Base-by-base conservation (phyloP, 2,113 vertebrate species). In the Larimichthys polyactis region DNA sequence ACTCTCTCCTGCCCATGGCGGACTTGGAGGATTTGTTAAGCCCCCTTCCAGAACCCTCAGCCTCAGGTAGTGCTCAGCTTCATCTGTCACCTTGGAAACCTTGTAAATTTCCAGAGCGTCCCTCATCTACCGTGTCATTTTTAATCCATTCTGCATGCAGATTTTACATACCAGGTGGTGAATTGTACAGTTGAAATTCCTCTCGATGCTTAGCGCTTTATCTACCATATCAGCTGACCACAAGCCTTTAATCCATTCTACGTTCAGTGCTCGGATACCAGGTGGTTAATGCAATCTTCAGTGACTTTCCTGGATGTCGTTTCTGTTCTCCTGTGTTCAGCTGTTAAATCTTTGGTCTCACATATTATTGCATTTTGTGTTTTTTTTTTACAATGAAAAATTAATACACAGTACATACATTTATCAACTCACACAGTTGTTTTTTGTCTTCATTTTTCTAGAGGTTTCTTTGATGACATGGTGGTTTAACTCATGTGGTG, bases 401-500 rank as follows among this genome's bases (percentile, higher is more conserved):
- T 55, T 4, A 75, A 55, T 44, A 82, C 27, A 12, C 20, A 19
- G 7, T 32, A 63, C 66, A 12, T 46, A n/a, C 14, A 52, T 59
- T 43, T 40, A 46, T 1, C 20, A 19, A 43, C 71, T 55, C 58
- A 40, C 19, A 22, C 20, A 60, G 24, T 14, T 14, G 55, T 11
- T 43, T 14, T 49, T 1, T 44, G 6, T 70, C 43, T 81, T n/a
- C 3, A 6, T 71, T 66, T 78, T 51, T 76, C 24, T 74, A 96
- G 96, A 96, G 4, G 91, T 91, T 29, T 93, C 95, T 73, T 90
- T 92, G 72, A 93, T 94, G 86, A 87, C 86, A 0, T 97, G 96
- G 97, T 94, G 89, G 94, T 97, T 98, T 78, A 94, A 95, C 40
- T 95, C 96, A 0, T 97, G 97, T 65, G 96, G 96, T 19, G 96